These are phyloP conservation scores for Gonatopus flavifemur DNA, from an alignment of 1,140 invertebrate species.

Conservation along the genomic window DNA sequence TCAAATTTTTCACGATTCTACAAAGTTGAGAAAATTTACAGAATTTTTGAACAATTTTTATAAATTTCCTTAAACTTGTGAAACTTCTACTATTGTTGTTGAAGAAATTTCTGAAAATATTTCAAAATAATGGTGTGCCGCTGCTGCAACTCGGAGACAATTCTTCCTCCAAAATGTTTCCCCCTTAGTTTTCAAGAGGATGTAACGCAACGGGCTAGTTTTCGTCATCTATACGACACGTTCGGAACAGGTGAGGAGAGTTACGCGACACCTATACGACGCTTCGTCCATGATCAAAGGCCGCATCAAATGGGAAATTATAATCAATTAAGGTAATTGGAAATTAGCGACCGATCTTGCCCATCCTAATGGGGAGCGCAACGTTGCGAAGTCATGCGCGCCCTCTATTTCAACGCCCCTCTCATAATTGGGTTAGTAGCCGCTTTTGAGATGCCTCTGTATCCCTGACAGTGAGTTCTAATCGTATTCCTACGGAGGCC, in stretches of 20 bases:
- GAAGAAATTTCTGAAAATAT: too few species aligned
- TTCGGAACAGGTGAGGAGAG: slow-evolving; percentile 6
- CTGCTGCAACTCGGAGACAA: too few species aligned
- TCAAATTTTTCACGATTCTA: too few species aligned
- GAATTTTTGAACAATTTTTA: too few species aligned
- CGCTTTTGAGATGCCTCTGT: slow-evolving; percentile 55
- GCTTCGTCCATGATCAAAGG: slow-evolving; percentile 47
- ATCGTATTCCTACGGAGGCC: slow-evolving; percentile 50
- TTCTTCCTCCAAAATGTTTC: neutral
- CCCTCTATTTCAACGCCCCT: slow-evolving; percentile 29
- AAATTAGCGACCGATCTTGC: slow-evolving; percentile 56
- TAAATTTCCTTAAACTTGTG: too few species aligned
- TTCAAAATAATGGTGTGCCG: too few species aligned
- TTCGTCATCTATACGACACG: slow-evolving; percentile 11
- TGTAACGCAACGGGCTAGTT: neutral
- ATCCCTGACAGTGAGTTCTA: slow-evolving; percentile 49
- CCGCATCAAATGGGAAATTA: slow-evolving; percentile 51
- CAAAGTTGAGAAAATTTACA: too few species aligned
- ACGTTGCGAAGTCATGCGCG: slow-evolving; percentile 41
- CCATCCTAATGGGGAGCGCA: slow-evolving; percentile 50
- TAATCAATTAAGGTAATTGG: slow-evolving; percentile 55
- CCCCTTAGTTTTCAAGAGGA: neutral
- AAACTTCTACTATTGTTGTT: too few species aligned
- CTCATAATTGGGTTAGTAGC: slow-evolving; percentile 48
- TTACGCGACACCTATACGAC: slow-evolving; percentile 6